phyloP scores from a whole-genome alignment of 2,888 invertebrate genomes.

The Pilophorus perplexus region DNA sequence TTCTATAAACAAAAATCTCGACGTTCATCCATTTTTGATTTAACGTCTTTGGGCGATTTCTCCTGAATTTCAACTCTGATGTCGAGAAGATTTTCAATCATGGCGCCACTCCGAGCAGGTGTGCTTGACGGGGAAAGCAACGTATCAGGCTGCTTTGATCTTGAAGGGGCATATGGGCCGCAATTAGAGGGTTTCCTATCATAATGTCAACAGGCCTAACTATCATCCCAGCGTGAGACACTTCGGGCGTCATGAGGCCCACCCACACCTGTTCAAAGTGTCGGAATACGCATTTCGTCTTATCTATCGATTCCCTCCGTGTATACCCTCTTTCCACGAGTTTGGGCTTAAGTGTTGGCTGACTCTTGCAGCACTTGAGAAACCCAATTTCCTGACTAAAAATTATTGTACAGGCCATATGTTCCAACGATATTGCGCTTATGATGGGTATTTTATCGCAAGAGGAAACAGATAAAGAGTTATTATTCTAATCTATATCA shows the following conservation, averaged over 20 bases:
- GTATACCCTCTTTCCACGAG: constrained; percentile 16
- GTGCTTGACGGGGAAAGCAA: constrained; percentile 21
- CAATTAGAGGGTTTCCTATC: constrained; percentile 26
- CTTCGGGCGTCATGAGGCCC: constrained; percentile 16
- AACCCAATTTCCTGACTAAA: too few species aligned
- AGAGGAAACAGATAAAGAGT: too few species aligned
- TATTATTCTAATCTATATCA: too few species aligned
- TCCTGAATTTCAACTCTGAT: too few species aligned
- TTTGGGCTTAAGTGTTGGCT: too few species aligned
- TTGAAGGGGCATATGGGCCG: constrained; percentile 28
- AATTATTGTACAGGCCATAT: too few species aligned
- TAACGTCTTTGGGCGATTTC: too few species aligned
- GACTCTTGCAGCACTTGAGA: too few species aligned
- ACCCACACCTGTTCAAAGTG: constrained; percentile 26
- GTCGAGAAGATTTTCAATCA: not conserved
- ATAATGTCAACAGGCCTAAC: constrained; percentile 19
- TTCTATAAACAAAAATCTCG: too few species aligned
- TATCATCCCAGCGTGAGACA: constrained; percentile 25
- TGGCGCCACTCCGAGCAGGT: constrained; percentile 2
- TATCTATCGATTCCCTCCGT: constrained; percentile 30
- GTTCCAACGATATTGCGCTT: too few species aligned
- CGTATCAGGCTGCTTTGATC: constrained; percentile 23
- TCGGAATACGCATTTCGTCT: constrained; percentile 15
- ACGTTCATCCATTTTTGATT: too few species aligned
- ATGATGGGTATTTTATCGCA: too few species aligned